Conservation (phyloP, 2,113 vertebrate genomes). For the Plestiodon gilberti region DNA sequence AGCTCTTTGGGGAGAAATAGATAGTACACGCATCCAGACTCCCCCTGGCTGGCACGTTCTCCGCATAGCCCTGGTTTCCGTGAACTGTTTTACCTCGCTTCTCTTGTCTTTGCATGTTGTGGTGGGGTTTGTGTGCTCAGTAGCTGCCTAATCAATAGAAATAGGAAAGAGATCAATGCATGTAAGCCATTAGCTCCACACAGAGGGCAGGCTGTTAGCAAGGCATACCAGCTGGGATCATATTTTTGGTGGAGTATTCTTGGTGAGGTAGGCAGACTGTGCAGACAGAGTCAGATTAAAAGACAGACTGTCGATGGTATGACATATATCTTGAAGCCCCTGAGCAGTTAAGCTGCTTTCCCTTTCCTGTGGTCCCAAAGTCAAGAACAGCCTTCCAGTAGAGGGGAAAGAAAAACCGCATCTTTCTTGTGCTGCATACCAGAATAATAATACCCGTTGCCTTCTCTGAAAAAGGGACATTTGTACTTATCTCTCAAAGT, state of each 20-base stretch:
- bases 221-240: constrained; percentile 43
- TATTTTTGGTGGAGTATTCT: constrained; percentile 38
- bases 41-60: constrained; percentile 41
- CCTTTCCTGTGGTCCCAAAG: not conserved
- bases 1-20: constrained; percentile 9
- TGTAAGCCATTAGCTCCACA: constrained; percentile 68
- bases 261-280: constrained; percentile 13
- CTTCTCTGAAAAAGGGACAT: not conserved
- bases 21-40: not conserved
- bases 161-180: constrained; percentile 68
- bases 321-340: not conserved
- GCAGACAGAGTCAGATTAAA: constrained; percentile 1
- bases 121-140: constrained; percentile 59
- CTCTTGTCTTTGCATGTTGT: constrained; percentile 51
- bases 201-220: constrained; percentile 64
- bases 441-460: not conserved
- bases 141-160: constrained; percentile 69
- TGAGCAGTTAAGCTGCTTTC: not conserved
- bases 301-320: not conserved
- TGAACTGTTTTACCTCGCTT: constrained; percentile 54
- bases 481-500: not conserved
- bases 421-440: not conserved
- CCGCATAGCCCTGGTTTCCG: constrained; percentile 27
- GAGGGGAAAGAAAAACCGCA: not conserved
- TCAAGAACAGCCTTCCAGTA: not conserved